Percentiles rank a stretch among this genome's conserved stretches.
These are phyloP conservation scores for Monochamus alternatus DNA, from an alignment of 2,888 invertebrate species.

Conservation along the genomic window DNA sequence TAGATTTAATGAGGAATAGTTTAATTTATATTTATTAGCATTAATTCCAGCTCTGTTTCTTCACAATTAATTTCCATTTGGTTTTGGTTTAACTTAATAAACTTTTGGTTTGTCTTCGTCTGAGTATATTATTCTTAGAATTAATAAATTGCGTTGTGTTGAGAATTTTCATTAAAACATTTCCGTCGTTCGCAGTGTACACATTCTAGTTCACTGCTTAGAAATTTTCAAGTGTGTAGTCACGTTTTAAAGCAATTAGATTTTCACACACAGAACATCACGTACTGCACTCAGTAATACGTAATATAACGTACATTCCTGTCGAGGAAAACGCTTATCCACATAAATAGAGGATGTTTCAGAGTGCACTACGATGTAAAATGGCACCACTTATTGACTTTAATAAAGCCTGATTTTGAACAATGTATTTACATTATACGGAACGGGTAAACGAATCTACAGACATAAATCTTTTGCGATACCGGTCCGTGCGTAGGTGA, in stretches of 20 bases:
- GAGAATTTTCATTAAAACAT: background rate
- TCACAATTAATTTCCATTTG: no score
- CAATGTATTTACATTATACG: conserved; percentile 13
- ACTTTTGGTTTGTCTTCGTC: no score
- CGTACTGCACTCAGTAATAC: background rate
- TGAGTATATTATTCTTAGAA: no score
- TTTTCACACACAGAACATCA: background rate
- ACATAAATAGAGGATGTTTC: background rate
- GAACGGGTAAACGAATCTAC: background rate
- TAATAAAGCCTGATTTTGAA: conserved; percentile 10
- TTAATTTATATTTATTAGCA: no score
- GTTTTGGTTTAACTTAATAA: no score
- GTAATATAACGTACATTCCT: background rate
- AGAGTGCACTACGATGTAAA: background rate
- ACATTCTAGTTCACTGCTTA: background rate
- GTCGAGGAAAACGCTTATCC: background rate
- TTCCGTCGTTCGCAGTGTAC: background rate
- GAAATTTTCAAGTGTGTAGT: background rate
- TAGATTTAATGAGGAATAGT: no score
- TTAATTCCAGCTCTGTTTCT: no score
- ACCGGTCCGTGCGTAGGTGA: background rate
- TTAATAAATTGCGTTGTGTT: no score
- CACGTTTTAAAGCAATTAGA: conserved; percentile 12
- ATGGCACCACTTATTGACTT: background rate
- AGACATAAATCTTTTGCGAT: background rate